Base-by-base conservation (phyloP, 2,797 vertebrate genomes). In the Cossypha caffra region DNA sequence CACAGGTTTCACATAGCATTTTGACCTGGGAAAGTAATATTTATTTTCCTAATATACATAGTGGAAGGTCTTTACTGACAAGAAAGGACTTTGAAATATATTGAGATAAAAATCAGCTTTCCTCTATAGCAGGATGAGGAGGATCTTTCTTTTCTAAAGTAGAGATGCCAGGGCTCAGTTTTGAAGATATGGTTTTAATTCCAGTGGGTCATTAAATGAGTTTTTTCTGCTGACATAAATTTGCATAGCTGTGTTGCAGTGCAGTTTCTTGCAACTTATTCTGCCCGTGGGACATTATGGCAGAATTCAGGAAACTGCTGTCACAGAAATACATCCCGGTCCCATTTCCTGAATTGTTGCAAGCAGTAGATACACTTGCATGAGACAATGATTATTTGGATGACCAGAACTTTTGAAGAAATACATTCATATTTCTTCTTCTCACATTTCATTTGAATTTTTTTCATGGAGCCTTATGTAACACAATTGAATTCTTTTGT, bases 181-280 rank as follows among this genome's bases (percentile, higher is more conserved):
- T 85, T 85, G 64, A 86, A 86, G 73, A 48, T 80, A 18, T 0
- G 10, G 47, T 82, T 93, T 95, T 80, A 75, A 93, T 94, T 96
- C 69, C 73, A 75, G 54, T 55, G 87, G 91, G 92, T 78, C 4
- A 0, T 91, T 96, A 88, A 93, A 80, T 77, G 50, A 95, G 61
- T n/a, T 83, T 96, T 93, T 93, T 90, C 75, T 87, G 81, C 85
- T 95, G 93, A 94, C 9, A 8, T 73, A 61, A 85, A 95, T 92
- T 95, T 93, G 93, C 88, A 79, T 96, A 87, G 71, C 71, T 87
- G 71, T 84, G 51, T 86, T 91, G 88, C 67, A 63, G 50, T 80
- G 72, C 85, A 80, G 43, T 52, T 89, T 90, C 33, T 78, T 84
- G 43, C 58, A 86, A 81, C 79, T 95, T 86, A 82, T 45, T 95